These are phyloP conservation scores for Sarcophaga bullata DNA, from an alignment of 1,140 invertebrate genomes.

Conservation along the genomic window DNA sequence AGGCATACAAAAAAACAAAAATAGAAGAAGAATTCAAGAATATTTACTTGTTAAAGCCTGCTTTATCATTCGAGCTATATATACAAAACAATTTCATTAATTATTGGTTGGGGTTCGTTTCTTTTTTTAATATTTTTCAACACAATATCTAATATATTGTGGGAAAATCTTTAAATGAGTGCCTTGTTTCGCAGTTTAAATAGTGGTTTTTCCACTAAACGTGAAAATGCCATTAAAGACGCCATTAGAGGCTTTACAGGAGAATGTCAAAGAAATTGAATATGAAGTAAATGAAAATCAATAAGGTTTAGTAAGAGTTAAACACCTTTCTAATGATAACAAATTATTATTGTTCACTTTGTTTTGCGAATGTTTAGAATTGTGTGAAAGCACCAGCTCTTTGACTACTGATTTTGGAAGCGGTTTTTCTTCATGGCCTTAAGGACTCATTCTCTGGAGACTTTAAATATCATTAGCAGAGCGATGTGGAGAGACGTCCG, in stretches of 20 bases:
- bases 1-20: neutral
- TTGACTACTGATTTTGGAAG: conserved; percentile 84
- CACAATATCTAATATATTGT: neutral
- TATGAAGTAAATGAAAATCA: conserved; percentile 70
- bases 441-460: conserved; percentile 85
- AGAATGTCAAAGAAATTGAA: conserved; percentile 80
- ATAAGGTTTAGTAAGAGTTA: conserved; percentile 63
- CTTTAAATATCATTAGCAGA: conserved; percentile 76
- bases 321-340: neutral
- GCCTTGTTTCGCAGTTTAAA: conserved; percentile 57
- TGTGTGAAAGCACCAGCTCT: conserved; percentile 76
- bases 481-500: conserved; percentile 79
- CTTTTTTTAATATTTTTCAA: neutral
- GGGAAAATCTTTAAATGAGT: conserved; percentile 54
- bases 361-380: conserved; percentile 65
- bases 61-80: too few relatives aligned
- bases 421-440: conserved; percentile 88
- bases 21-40: too few relatives aligned
- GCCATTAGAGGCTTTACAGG: conserved; percentile 76
- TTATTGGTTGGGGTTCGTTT: neutral
- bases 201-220: conserved; percentile 56
- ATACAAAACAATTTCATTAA: too few relatives aligned
- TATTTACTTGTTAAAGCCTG: too few relatives aligned
- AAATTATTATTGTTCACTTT: neutral
- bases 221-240: conserved; percentile 76